These are phyloP conservation scores for Lasioglossum oenotherae DNA, from an alignment of 2,888 invertebrate species.

Conservation along the genomic window DNA sequence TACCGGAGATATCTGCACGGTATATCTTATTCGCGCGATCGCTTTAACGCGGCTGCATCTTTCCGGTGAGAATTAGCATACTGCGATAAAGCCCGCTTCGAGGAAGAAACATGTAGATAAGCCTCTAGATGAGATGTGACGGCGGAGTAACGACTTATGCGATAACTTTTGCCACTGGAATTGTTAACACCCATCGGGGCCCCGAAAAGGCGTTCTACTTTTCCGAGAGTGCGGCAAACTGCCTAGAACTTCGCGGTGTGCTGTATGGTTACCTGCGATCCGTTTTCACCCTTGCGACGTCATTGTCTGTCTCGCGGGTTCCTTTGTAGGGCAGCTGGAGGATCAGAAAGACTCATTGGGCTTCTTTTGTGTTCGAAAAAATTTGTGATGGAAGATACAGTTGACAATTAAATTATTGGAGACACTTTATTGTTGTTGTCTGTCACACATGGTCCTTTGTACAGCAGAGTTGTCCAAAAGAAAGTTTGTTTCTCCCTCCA, in stretches of 20 bases:
- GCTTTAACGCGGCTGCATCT: slow-evolving; percentile 64
- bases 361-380: neutral
- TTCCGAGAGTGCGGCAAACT: neutral
- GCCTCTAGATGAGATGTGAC: slow-evolving; percentile 37
- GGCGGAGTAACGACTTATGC: slow-evolving; percentile 31
- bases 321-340: neutral
- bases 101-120: slow-evolving; percentile 62
- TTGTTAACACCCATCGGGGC: neutral
- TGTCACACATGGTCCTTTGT: no score
- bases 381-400: neutral
- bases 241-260: neutral
- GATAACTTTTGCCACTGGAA: slow-evolving; percentile 18
- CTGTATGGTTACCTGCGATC: neutral
- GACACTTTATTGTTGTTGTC: no score
- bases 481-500: no score
- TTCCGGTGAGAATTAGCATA: slow-evolving; percentile 67
- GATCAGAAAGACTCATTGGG: neutral
- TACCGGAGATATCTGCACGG: slow-evolving; percentile 74
- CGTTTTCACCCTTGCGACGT: neutral
- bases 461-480: no score
- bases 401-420: neutral
- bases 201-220: neutral
- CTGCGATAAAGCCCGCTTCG: slow-evolving; percentile 61
- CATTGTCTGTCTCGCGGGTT: neutral
- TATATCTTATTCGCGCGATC: slow-evolving; percentile 74